Evolutionary conservation across 2,888 invertebrate species (phyloP).

Genomic region (Cosmopolites sordidus): DNA sequence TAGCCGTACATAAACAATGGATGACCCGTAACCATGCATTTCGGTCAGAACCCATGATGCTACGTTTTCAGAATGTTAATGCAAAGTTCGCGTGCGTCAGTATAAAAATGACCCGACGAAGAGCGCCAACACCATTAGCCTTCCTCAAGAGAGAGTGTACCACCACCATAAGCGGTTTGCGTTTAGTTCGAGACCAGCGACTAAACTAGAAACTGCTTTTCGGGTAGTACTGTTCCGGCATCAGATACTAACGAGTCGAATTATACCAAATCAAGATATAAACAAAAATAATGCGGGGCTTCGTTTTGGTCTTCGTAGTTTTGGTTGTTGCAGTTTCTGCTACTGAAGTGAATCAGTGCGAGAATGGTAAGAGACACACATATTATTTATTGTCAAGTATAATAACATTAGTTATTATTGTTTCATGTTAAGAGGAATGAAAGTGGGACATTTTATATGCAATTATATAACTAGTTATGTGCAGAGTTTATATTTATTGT

Average conservation of each 20-base stretch:
- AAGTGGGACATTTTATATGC: too few relatives aligned
- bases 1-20: background rate
- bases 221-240: background rate
- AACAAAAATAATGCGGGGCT: conserved; percentile 11
- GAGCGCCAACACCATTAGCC: background rate
- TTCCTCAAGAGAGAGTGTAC: conserved; percentile 2
- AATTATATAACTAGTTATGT: too few relatives aligned
- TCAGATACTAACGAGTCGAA: background rate
- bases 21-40: too few relatives aligned
- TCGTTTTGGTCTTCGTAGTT: conserved; percentile 12
- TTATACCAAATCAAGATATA: too few relatives aligned
- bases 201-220: conserved; percentile 10
- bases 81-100: background rate
- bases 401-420: too few relatives aligned
- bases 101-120: background rate
- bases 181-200: conserved; percentile 6
- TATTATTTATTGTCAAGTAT: background rate
- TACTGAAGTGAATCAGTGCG: conserved; percentile 26
- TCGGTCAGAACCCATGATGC: background rate
- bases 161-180: conserved; percentile 11
- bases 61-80: background rate
- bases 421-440: too few relatives aligned
- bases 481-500: too few relatives aligned
- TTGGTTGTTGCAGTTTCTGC: conserved; percentile 13
- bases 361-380: conserved; percentile 17